These are phyloP conservation scores for Lipophrys pholis DNA, from an alignment of 2,113 vertebrate species.

Conservation along the genomic window DNA sequence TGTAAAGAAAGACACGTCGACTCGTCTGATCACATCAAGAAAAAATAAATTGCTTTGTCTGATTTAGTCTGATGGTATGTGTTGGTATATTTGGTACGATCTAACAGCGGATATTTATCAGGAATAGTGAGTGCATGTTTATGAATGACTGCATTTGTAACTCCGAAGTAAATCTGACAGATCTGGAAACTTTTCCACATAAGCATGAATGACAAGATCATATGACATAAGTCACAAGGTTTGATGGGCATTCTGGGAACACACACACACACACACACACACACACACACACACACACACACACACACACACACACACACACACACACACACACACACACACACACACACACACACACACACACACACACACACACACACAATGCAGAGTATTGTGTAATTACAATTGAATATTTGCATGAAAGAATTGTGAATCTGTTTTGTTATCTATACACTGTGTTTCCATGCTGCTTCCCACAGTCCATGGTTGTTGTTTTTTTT, in stretches of 20 bases:
- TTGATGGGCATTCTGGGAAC: constrained; percentile 33
- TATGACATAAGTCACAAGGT: constrained; percentile 64
- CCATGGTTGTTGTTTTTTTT: not conserved
- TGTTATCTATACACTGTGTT: too few relatives aligned
- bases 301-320: too few relatives aligned
- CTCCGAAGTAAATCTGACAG: not conserved
- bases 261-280: constrained; percentile 20
- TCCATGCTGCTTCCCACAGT: constrained; percentile 17
- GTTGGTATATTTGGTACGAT: not conserved
- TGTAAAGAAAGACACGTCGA: too few relatives aligned
- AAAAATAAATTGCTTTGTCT: not conserved
- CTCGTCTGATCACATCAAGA: not conserved
- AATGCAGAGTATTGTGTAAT: too few relatives aligned
- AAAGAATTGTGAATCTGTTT: too few relatives aligned
- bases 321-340: too few relatives aligned
- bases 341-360: too few relatives aligned
- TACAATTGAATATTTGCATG: too few relatives aligned
- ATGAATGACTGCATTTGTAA: not conserved
- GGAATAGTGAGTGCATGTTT: not conserved
- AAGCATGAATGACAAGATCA: constrained; percentile 5
- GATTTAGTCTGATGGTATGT: not conserved
- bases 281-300: not conserved
- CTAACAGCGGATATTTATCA: constrained; percentile 8
- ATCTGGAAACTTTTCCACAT: not conserved
- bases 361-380: too few relatives aligned